A percentile compares a stretch with the other conserved stretches of the same genome.
Conservation (phyloP, 2,888 invertebrate genomes). For the Morinoia aosen region DNA sequence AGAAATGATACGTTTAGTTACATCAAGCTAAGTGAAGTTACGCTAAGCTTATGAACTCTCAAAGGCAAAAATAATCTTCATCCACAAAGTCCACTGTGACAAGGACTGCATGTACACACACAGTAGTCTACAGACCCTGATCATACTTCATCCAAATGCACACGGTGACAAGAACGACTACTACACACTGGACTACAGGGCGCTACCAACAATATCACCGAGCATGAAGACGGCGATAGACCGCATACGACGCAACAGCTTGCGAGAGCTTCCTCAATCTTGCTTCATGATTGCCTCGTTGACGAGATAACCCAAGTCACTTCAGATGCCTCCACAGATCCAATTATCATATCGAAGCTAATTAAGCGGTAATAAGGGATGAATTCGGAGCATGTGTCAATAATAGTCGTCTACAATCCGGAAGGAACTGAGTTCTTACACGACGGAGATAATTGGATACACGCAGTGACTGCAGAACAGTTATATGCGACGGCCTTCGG, state of each 20-base stretch:
- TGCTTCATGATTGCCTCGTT: not conserved
- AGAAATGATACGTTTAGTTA: not conserved
- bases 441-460: not conserved
- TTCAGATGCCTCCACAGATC: not conserved
- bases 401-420: not conserved
- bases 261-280: not conserved
- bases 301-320: not conserved
- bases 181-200: not conserved
- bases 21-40: too few relatives aligned
- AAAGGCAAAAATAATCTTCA: too few relatives aligned
- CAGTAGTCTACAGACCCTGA: too few relatives aligned
- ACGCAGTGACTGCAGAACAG: not conserved
- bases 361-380: not conserved
- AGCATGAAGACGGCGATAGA: not conserved
- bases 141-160: too few relatives aligned
- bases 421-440: not conserved
- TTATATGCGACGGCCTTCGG: not conserved
- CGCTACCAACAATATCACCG: not conserved
- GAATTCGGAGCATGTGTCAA: not conserved
- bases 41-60: too few relatives aligned
- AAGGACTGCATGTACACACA: too few relatives aligned
- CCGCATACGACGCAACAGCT: not conserved
- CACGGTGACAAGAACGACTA: too few relatives aligned
- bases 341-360: not conserved
- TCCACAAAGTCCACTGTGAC: too few relatives aligned